Conservation (phyloP, 1,140 invertebrate genomes). For the Caenorhabditis briggsae region DNA sequence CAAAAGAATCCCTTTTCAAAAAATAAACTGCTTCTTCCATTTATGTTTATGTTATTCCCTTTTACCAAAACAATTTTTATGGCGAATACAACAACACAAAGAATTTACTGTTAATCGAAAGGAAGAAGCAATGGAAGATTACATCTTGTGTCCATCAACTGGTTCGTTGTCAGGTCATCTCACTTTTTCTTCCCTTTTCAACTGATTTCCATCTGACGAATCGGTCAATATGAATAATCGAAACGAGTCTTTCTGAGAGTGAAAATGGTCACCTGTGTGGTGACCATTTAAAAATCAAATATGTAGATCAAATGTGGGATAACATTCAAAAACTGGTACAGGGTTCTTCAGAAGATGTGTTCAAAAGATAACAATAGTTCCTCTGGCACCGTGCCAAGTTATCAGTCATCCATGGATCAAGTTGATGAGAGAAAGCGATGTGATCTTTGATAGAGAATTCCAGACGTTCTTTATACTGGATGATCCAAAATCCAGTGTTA, state of each 20-base stretch:
- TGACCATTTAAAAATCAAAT: background rate
- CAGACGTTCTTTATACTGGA: background rate
- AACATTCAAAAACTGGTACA: background rate
- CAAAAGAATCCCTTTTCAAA: background rate
- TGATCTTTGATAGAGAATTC: background rate
- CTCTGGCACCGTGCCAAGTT: background rate
- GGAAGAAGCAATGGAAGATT: conserved; percentile 20
- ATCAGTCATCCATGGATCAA: conserved; percentile 16
- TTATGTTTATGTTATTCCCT: background rate
- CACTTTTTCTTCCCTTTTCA: background rate
- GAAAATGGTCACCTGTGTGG: conserved; percentile 42
- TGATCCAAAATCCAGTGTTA: background rate
- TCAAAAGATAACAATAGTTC: background rate
- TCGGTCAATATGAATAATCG: conserved; percentile 14
- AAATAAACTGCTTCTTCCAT: background rate
- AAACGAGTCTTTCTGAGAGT: conserved; percentile 4
- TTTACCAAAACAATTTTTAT: conserved; percentile 24
- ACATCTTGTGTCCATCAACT: conserved; percentile 23
- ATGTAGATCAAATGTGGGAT: background rate
- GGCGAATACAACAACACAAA: conserved; percentile 46
- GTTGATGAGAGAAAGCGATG: background rate
- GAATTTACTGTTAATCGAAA: conserved; percentile 48
- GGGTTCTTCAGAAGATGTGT: background rate
- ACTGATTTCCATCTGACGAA: conserved; percentile 1
- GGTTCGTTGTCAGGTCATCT: conserved; percentile 39